A percentile compares a stretch with the other conserved stretches of the same genome.
Conservation (phyloP, 2,113 vertebrate species). For the Otis tarda region DNA sequence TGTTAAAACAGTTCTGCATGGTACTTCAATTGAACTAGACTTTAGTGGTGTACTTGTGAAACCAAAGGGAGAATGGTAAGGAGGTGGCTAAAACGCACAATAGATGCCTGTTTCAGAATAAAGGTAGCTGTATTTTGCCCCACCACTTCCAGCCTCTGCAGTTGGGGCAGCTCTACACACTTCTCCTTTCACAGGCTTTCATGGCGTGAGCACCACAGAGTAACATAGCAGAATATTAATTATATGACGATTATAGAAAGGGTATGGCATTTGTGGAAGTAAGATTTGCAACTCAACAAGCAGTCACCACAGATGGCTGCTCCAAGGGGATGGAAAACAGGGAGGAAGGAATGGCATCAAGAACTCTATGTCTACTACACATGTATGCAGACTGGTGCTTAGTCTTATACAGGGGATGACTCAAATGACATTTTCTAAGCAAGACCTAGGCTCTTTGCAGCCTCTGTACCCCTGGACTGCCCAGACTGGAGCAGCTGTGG, state of each 20-base stretch:
- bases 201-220: neutral
- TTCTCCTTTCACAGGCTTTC: neutral
- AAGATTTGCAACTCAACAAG: neutral
- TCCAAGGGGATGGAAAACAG: neutral
- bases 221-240: neutral
- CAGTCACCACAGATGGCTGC: neutral
- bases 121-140: neutral
- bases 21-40: neutral
- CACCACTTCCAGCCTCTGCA: neutral
- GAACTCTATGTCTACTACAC: neutral
- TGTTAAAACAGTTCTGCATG: neutral
- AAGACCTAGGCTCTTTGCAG: neutral
- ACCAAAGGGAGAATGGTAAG: neutral
- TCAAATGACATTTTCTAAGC: neutral
- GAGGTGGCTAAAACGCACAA: neutral
- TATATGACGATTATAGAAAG: neutral
- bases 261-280: neutral
- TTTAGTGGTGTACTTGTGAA: neutral
- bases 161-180: neutral
- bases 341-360: neutral
- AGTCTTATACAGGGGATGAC: neutral
- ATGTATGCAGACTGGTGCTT: neutral
- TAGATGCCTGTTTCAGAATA: conserved; percentile 3
- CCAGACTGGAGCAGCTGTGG: neutral
- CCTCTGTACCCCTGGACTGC: neutral